phyloP scores from a whole-genome alignment of 53 echinoderm and acorn worm genomes.

The Arbacia lixula region DNA sequence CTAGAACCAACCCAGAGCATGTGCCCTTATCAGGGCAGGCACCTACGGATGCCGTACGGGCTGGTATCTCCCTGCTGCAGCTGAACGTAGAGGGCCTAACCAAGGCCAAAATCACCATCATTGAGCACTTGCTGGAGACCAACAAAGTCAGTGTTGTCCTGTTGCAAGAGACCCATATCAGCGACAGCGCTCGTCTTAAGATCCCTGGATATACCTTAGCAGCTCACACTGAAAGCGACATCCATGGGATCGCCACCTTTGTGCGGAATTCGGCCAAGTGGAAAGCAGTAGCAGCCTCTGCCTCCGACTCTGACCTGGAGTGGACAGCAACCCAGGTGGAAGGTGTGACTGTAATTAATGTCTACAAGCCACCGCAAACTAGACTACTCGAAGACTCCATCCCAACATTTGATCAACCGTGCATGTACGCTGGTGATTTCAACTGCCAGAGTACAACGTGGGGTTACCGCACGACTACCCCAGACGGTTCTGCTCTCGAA shows the following conservation, averaged over 20 bases:
- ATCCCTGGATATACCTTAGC: constrained; percentile 54
- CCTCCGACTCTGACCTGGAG: constrained; percentile 37
- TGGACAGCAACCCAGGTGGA: constrained; percentile 49
- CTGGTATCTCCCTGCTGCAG: too few relatives aligned
- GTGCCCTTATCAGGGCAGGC: too few relatives aligned
- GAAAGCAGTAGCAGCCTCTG: constrained; percentile 27
- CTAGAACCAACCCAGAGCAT: too few relatives aligned
- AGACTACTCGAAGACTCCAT: constrained; percentile 45
- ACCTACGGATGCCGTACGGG: too few relatives aligned
- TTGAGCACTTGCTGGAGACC: too few relatives aligned
- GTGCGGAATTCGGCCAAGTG: constrained; percentile 37
- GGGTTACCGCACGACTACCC: constrained; percentile 41
- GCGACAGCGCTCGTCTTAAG: constrained; percentile 39
- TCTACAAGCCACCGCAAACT: constrained; percentile 53
- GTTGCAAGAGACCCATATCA: constrained; percentile 54
- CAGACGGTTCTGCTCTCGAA: constrained; percentile 49
- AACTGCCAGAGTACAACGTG: constrained; percentile 42
- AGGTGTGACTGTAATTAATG: constrained; percentile 56
- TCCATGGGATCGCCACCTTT: constrained; percentile 60
- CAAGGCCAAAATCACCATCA: too few relatives aligned
- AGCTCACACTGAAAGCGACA: constrained; percentile 51
- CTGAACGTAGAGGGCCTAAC: too few relatives aligned
- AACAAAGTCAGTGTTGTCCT: too few relatives aligned
- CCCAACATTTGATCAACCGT: constrained; percentile 48
- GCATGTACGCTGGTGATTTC: constrained; percentile 44